A percentile compares a stretch with the other conserved stretches of the same genome.
Evolutionary conservation across 2,888 invertebrate genomes (phyloP).

Genomic region (Cantharis lateralis): DNA sequence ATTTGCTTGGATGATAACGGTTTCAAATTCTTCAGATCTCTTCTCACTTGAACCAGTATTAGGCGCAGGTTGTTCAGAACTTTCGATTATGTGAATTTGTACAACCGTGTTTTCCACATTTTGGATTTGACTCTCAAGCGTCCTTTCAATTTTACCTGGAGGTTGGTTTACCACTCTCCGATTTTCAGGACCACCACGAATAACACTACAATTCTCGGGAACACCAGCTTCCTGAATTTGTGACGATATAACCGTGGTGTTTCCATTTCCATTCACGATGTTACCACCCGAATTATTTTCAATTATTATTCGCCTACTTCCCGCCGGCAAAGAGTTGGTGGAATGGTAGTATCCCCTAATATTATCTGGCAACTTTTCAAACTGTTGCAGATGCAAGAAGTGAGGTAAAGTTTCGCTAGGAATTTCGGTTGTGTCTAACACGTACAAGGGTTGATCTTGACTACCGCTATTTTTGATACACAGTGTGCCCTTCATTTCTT

Average conservation of each 20-base stretch:
- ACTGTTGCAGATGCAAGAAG: constrained; percentile 39
- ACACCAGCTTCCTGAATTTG: not conserved
- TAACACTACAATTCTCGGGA: not conserved
- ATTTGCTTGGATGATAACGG: not conserved
- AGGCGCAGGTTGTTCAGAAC: not conserved
- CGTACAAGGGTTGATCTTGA: constrained; percentile 33
- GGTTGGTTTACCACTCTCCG: not conserved
- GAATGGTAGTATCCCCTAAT: constrained; percentile 27
- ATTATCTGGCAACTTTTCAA: constrained; percentile 37
- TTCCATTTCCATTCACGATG: not conserved
- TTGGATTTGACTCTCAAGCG: constrained; percentile 1
- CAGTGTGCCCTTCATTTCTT: constrained; percentile 18
- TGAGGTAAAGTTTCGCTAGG: constrained; percentile 39
- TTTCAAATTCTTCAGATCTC: not conserved
- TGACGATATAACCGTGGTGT: not conserved
- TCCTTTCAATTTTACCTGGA: not conserved
- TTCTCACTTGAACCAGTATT: not conserved
- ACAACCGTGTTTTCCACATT: constrained; percentile 25
- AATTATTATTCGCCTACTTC: constrained; percentile 14
- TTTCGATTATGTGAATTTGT: constrained; percentile 24
- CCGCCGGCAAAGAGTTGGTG: not conserved
- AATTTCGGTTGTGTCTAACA: constrained; percentile 41
- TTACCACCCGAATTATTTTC: constrained; percentile 10
- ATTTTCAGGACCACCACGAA: not conserved
- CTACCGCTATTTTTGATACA: constrained; percentile 14